Evolutionary conservation across 2,888 invertebrate species (phyloP).

Genomic region (Drosophila meridiana): DNA sequence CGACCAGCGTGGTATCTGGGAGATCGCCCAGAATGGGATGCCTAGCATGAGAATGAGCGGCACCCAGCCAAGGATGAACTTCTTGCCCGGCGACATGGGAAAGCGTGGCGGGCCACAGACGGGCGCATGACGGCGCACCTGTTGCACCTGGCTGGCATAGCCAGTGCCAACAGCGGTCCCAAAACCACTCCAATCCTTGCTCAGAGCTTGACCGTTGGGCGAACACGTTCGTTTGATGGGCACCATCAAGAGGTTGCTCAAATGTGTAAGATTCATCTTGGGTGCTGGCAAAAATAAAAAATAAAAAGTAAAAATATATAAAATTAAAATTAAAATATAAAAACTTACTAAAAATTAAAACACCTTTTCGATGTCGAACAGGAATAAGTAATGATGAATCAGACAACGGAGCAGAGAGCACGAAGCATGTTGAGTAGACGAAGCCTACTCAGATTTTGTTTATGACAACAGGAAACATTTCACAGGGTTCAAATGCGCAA

Average conservation of each 20-base stretch:
- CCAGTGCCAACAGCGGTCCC: neutral
- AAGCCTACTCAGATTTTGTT: constrained; percentile 40
- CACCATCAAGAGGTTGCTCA: constrained; percentile 26
- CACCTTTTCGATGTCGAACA: constrained; percentile 12
- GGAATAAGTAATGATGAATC: neutral
- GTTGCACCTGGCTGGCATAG: constrained; percentile 21
- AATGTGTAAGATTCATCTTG: constrained; percentile 48
- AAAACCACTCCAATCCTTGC: neutral
- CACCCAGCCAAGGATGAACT: constrained; percentile 55
- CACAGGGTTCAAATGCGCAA: constrained; percentile 54
- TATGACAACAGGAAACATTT: constrained; percentile 51
- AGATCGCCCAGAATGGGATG: constrained; percentile 66
- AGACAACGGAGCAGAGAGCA: neutral
- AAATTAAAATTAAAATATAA: neutral
- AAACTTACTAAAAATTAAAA: constrained; percentile 37
- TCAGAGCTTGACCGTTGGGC: neutral
- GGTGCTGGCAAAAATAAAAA: constrained; percentile 7
- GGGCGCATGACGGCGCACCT: constrained; percentile 49
- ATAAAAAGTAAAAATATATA: neutral
- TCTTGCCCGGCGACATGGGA: constrained; percentile 46
- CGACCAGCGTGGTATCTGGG: constrained; percentile 63
- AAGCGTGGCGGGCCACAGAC: constrained; percentile 74
- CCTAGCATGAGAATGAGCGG: constrained; percentile 61
- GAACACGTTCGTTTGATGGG: constrained; percentile 9
- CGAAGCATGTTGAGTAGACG: neutral